Evolutionary conservation across 1,140 invertebrate species (phyloP).

Genomic region (Trichonephila clavata): DNA sequence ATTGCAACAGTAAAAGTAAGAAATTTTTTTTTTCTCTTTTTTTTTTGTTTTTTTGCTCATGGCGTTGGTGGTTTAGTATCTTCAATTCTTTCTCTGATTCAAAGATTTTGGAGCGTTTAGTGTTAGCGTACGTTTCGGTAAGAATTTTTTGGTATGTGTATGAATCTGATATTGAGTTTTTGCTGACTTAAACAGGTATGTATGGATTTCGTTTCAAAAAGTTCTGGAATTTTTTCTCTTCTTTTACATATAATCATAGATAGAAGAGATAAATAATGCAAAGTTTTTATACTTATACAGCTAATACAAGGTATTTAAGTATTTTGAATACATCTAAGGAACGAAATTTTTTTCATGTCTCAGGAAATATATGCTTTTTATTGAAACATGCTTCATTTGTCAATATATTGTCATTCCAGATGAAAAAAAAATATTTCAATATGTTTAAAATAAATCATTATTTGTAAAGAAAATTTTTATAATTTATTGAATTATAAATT

Average conservation of each 20-base stretch:
- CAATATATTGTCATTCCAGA: background rate
- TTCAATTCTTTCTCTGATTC: conserved; percentile 1
- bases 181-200: conserved; percentile 29
- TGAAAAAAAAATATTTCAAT: background rate
- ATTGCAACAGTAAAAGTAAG: conserved; percentile 68
- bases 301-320: no score
- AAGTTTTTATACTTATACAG: no score
- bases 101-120: background rate
- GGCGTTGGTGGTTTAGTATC: conserved; percentile 48
- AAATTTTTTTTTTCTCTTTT: background rate
- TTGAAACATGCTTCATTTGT: no score
- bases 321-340: no score
- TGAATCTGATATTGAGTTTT: conserved; percentile 20
- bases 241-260: background rate
- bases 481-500: no score
- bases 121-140: background rate
- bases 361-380: no score
- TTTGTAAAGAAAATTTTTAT: no score
- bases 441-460: no score
- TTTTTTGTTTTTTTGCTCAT: background rate
- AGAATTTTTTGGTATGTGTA: conserved; percentile 18
- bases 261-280: background rate
- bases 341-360: no score
- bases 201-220: background rate
- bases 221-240: background rate